These are phyloP conservation scores for Denticeps clupeoides DNA, from an alignment of 2,797 vertebrate genomes.

Conservation along the genomic window DNA sequence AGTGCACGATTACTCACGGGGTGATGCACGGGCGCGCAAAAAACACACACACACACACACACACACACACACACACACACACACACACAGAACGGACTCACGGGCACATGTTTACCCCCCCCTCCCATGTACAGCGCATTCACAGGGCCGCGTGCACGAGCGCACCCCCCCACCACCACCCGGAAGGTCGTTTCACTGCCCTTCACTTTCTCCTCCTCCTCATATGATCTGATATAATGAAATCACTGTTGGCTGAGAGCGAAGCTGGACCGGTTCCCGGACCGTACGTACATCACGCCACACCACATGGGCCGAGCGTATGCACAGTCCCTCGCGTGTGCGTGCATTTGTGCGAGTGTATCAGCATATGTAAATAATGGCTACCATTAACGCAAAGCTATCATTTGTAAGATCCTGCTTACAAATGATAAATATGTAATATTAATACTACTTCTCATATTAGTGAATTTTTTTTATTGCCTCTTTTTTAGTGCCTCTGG, in stretches of 20 bases:
- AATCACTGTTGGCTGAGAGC: slow-evolving; percentile 47
- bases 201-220: slow-evolving; percentile 33
- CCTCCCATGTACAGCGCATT: not conserved
- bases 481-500: no score
- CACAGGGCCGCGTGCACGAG: not conserved
- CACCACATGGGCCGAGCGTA: no score
- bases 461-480: no score
- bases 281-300: slow-evolving; percentile 35
- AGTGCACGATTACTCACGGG: not conserved
- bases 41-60: not conserved
- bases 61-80: not conserved
- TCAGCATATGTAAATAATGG: no score
- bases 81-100: not conserved
- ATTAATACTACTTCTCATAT: no score
- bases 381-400: no score
- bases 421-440: no score
- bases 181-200: slow-evolving; percentile 11
- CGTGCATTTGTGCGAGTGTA: no score
- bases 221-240: slow-evolving; percentile 46
- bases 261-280: slow-evolving; percentile 37
- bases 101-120: no score
- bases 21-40: slow-evolving; percentile 3
- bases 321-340: no score
- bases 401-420: no score
- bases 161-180: not conserved